Conservation (phyloP, 2,113 vertebrate species). For the Oryzias celebensis region DNA sequence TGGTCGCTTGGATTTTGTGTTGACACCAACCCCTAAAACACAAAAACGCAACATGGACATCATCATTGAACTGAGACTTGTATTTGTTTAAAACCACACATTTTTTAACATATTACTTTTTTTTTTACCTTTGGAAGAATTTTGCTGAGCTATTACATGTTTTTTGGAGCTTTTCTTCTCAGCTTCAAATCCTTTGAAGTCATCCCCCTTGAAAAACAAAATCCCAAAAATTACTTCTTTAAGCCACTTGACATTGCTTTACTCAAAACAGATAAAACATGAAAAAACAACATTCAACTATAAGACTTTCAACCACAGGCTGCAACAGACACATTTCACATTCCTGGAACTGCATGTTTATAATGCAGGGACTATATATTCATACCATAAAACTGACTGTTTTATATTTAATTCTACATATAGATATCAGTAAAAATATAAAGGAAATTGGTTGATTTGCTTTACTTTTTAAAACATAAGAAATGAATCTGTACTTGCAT, state of each 20-base stretch:
- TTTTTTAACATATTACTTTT: neutral
- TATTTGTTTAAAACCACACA: neutral
- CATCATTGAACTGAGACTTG: no score
- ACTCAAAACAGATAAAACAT: neutral
- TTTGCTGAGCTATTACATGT: conserved; percentile 73
- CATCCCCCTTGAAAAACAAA: conserved; percentile 76
- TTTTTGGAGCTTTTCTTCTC: conserved; percentile 75
- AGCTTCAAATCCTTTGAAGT: conserved; percentile 86
- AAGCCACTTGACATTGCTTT: neutral
- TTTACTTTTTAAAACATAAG: no score
- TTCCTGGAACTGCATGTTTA: no score
- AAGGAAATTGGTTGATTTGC: no score
- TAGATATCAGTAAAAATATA: no score
- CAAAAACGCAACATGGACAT: conserved; percentile 8
- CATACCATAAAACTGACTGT: no score
- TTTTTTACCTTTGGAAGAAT: conserved; percentile 84
- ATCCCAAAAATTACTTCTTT: conserved; percentile 44
- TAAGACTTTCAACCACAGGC: neutral
- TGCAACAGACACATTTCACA: neutral
- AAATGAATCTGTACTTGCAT: no score
- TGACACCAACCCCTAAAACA: conserved; percentile 67
- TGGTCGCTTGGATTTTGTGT: conserved; percentile 68
- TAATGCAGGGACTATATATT: no score
- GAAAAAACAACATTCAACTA: conserved; percentile 4
- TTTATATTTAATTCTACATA: no score